These are phyloP conservation scores for Galeopterus variegatus DNA, from an alignment of 2,113 vertebrate genomes.

Conservation along the genomic window DNA sequence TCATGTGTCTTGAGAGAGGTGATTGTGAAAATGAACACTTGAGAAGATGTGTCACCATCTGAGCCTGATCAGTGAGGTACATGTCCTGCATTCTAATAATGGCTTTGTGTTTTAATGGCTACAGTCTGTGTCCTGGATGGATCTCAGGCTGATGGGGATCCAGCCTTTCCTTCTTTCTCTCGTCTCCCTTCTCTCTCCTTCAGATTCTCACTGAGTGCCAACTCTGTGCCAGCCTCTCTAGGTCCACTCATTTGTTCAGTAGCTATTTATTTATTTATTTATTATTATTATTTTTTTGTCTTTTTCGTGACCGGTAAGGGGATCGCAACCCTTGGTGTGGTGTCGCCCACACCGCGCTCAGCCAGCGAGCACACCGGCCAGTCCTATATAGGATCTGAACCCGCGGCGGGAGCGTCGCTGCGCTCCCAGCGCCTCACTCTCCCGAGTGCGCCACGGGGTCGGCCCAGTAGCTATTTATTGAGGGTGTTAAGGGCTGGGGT, in stretches of 20 bases:
- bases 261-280: background rate
- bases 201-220: background rate
- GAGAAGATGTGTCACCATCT: background rate
- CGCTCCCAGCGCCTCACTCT: no score
- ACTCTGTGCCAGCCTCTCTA: accelerated
- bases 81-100: accelerated
- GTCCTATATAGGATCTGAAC: no score
- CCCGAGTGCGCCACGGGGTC: no score
- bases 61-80: background rate
- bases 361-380: no score
- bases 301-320: no score
- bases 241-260: accelerated
- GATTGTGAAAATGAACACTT: background rate
- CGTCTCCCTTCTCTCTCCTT: background rate
- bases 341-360: no score
- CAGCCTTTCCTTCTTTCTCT: background rate
- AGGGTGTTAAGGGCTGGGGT: background rate
- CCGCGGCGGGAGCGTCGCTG: no score
- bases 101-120: background rate
- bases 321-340: no score
- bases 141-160: background rate
- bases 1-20: background rate
- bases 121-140: background rate
- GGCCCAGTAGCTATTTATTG: background rate
- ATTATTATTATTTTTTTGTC: no score